These are phyloP conservation scores for Podarcis muralis DNA, from an alignment of 2,113 vertebrate genomes.

Conservation along the genomic window DNA sequence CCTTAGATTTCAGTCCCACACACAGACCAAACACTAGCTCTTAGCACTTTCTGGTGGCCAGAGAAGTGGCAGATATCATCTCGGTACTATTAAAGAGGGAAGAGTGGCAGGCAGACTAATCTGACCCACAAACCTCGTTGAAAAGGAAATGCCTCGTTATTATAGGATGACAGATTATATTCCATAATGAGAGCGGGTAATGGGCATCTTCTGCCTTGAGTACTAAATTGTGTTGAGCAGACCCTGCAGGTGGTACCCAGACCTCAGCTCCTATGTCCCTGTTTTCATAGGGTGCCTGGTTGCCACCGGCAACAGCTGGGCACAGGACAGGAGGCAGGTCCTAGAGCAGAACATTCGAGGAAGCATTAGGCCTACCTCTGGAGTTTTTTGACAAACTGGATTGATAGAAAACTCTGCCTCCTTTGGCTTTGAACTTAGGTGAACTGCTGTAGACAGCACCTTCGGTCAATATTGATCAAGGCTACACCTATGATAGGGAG, in stretches of 20 bases:
- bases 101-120: not conserved
- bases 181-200: not conserved
- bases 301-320: not conserved
- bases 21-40: not conserved
- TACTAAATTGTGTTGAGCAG: not conserved
- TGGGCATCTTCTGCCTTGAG: not conserved
- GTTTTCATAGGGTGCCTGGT: not conserved
- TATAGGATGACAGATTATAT: not conserved
- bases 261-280: not conserved
- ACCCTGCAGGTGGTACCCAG: not conserved
- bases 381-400: not conserved
- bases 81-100: not conserved
- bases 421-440: not conserved
- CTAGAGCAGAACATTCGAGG: not conserved
- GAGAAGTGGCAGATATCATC: not conserved
- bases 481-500: not conserved
- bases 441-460: constrained; percentile 9
- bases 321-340: not conserved
- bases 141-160: not conserved
- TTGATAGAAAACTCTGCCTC: no score
- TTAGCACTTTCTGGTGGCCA: not conserved
- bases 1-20: not conserved
- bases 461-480: constrained; percentile 38
- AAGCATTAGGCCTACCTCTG: not conserved
- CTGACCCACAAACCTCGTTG: not conserved